Evolutionary conservation across 2,113 vertebrate species (phyloP), one percentile per base, ranked within the genome.

Genomic region (Phasianus colchicus): DNA sequence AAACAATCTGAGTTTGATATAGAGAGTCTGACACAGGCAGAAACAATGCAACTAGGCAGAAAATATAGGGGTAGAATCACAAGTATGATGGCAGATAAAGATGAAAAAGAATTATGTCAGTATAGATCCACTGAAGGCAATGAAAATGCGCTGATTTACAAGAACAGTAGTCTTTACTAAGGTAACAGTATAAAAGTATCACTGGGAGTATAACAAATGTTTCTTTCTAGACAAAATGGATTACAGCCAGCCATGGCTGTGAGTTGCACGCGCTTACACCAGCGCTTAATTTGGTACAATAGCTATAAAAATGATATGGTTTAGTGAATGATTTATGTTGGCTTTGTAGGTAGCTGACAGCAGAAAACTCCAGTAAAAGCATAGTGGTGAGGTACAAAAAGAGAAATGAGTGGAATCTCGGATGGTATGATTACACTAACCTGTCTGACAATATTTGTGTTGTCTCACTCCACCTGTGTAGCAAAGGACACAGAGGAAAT

Each of bases 91-190:
- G 57, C 77, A 93, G 54, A 82, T 52, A 86, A 84, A 86, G 76
- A 69, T 27, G 52, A 72, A 86, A 57, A 84, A 93, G 52, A 86
- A 69, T 90, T 91, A 76, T 70, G 60, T 67, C 30, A 9, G 9
- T 79, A 71, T 6, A 86, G 85, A 92, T 67, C 76, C 72, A 61
- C 64, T 40, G 82, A 71, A 10, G 8, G 43, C 79, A 88, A 74
- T 86, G 64, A 95, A 87, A 92, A n/a, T 27, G 43, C 81, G 30
- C 32, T 89, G 67, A 47, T 92, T 95, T 91, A 88, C 50, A 67
- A 60, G 38, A 78, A 13, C 57, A 52, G 38, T 43, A 77, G 50
- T 5, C 82, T 88, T 91, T 77, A 74, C 60, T 83, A 20, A 80
- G 43, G 72, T 87, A 88, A 63, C 27, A 60, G 32, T 40, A 47